Evolutionary conservation across 2,113 vertebrate species (phyloP).

Genomic region (Pelodiscus sinensis): DNA sequence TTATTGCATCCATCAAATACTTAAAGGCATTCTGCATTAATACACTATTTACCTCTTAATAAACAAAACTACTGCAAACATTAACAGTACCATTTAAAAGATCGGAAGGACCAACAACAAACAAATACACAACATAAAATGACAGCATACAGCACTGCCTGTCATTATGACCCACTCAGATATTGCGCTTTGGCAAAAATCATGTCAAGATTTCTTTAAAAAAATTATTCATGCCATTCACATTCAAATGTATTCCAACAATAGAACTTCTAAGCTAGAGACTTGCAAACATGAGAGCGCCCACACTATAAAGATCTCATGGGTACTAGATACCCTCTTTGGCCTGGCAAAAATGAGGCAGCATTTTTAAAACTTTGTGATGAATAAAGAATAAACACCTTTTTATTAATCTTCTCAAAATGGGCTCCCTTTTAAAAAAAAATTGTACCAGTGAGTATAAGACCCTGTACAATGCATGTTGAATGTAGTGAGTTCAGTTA

Average conservation of each 20-base stretch:
- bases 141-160: constrained; percentile 78
- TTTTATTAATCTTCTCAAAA: constrained; percentile 34
- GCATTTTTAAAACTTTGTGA: constrained; percentile 49
- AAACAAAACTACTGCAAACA: constrained; percentile 78
- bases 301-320: constrained; percentile 57
- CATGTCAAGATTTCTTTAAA: constrained; percentile 65
- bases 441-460: constrained; percentile 33
- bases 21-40: constrained; percentile 79
- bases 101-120: constrained; percentile 72
- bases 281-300: constrained; percentile 50
- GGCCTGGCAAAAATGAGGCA: constrained; percentile 69
- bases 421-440: constrained; percentile 57
- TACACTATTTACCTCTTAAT: constrained; percentile 78
- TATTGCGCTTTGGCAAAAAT: constrained; percentile 69
- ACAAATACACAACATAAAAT: constrained; percentile 76
- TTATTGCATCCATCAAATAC: constrained; percentile 81
- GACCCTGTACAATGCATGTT: constrained; percentile 12
- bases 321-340: constrained; percentile 66
- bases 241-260: constrained; percentile 69
- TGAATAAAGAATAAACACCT: constrained; percentile 60
- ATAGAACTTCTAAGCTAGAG: constrained; percentile 71
- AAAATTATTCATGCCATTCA: constrained; percentile 58
- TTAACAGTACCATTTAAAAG: constrained; percentile 76
- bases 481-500: constrained; percentile 46
- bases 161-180: constrained; percentile 67